Evolutionary conservation across 1,140 invertebrate genomes (phyloP), one percentile per base, ranked within the genome.

Genomic region (Drosophila seguyi): DNA sequence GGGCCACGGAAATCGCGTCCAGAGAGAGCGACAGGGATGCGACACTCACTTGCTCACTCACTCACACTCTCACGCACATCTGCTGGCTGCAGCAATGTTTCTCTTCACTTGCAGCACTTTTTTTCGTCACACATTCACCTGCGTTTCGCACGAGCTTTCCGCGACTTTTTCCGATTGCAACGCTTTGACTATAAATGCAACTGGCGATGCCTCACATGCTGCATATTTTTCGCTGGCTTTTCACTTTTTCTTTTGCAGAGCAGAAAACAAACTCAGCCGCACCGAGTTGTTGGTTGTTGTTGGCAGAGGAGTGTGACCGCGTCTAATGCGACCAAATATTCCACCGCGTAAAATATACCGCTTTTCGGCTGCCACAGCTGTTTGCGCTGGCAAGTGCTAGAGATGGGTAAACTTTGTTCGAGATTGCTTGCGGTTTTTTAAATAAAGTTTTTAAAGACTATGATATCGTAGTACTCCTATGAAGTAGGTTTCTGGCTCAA

Each of bases 181-280:
- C 27, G 61, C 44, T 22, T 50, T 16, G 13, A 66, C 61, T 39
- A 67, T 50, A 55, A 55, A 55, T 55, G 52, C 52, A 55, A 38
- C 52, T 27, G n/a, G 27, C 38, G 66, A 38, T 39, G 60, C 31
- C 42, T 45, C 20, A 29, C 52, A 52, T 58, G 76, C 31, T 60
- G 52, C 61, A 27, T 18, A n/a, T 66, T 42, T 39, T 16, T 42
- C 38, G 47, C 48, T 38, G 11, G 63, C 60, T 78, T 86, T 85
- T 86, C 82, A 86, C 74, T 86, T 86, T 86, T 85, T 47, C 25
- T 10, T 48, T 86, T 61, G 56, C 73, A 62, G 50, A 71, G 48
- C 34, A 80, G 53, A 86, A 75, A 86, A 81, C 74, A 85, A 69
- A 81, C 74, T 61, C 67, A 13, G 27, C 59, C 58, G 63, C 44